A percentile compares a stretch with the other conserved stretches of the same genome.
These are phyloP conservation scores for Menura novaehollandiae DNA, from an alignment of 2,113 vertebrate genomes.

Conservation along the genomic window DNA sequence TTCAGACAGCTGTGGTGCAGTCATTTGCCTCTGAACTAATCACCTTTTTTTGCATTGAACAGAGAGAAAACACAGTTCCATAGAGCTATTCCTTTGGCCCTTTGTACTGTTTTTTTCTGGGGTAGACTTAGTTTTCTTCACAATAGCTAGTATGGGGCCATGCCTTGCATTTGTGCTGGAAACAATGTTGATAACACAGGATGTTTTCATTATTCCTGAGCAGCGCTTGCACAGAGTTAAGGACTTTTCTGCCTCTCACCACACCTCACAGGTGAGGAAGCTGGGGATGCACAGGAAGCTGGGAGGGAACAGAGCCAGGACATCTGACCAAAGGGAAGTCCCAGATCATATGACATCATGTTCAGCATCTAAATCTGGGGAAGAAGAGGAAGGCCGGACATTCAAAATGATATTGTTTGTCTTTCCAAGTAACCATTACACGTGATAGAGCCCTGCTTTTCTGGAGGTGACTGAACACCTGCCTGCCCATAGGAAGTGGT, in stretches of 20 bases:
- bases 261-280: fast-evolving
- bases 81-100: neutral
- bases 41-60: fast-evolving
- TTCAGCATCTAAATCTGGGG: neutral
- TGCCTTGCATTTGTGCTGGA: neutral
- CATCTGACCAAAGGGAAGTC: neutral
- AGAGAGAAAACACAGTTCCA: neutral
- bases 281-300: neutral
- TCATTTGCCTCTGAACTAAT: neutral
- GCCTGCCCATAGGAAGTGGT: neutral
- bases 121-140: neutral
- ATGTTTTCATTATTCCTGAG: neutral
- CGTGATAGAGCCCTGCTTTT: neutral
- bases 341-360: no score
- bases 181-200: neutral
- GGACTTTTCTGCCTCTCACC: neutral
- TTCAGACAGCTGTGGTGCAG: neutral
- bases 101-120: neutral
- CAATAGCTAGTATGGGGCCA: no score
- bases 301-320: neutral
- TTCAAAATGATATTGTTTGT: neutral
- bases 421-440: neutral
- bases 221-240: neutral
- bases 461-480: neutral
- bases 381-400: neutral